Evolutionary conservation across 2,113 vertebrate genomes (phyloP).

Genomic region (Sclerurus mexicanus): DNA sequence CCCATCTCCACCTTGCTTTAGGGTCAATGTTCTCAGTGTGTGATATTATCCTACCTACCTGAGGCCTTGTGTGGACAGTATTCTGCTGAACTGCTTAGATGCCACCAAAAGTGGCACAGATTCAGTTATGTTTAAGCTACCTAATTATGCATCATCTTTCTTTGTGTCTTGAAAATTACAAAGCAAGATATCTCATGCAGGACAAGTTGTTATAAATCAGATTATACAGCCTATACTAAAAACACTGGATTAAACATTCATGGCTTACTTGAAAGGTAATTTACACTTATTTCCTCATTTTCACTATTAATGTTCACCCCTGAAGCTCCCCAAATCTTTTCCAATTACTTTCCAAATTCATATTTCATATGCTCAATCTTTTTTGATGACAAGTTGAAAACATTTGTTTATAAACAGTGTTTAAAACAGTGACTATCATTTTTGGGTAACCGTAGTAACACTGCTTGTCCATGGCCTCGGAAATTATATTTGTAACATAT

Average conservation of each 20-base stretch:
- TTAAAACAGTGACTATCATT: not conserved
- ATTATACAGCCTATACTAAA: not conserved
- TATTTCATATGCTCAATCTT: conserved; percentile 37
- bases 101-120: not conserved
- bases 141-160: not conserved
- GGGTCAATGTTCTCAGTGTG: accelerated
- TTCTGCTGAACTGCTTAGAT: not conserved
- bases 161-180: not conserved
- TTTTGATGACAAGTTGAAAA: conserved; percentile 36
- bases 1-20: not conserved
- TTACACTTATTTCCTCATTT: conserved; percentile 31
- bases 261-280: not conserved
- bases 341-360: not conserved
- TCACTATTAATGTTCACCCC: not conserved
- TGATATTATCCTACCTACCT: not conserved
- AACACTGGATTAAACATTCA: not conserved
- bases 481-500: not conserved
- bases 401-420: not conserved
- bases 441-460: not conserved
- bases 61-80: not conserved
- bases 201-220: not conserved
- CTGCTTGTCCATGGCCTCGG: not conserved
- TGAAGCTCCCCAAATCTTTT: not conserved
- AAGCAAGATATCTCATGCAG: not conserved
- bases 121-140: not conserved